Evolutionary conservation across 2,797 vertebrate genomes (phyloP).

Genomic region (Mionectes olivaceus): DNA sequence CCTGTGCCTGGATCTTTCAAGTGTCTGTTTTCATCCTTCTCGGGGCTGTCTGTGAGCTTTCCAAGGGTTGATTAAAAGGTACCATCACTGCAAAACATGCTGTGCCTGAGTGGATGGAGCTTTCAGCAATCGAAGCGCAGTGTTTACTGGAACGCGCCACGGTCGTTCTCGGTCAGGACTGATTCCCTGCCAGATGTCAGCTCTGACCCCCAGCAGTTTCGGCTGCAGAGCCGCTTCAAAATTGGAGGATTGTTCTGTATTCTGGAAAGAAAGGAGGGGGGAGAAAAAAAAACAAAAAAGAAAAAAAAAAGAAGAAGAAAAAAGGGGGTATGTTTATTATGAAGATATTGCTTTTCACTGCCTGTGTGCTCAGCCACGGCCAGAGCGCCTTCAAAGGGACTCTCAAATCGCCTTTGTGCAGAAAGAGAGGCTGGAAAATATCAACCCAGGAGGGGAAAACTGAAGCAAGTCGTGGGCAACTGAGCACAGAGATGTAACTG

Average conservation of each 20-base stretch:
- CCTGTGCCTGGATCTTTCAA: background rate
- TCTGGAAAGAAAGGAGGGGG: background rate
- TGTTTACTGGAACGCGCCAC: conserved; percentile 32
- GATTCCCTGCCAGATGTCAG: conserved; percentile 56
- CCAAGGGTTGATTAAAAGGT: conserved; percentile 58
- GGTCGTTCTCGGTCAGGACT: background rate
- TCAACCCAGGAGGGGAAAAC: conserved; percentile 33
- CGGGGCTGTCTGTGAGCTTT: background rate
- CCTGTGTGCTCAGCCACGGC: background rate
- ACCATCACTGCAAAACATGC: conserved; percentile 13
- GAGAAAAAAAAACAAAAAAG: background rate
- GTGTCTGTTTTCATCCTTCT: background rate
- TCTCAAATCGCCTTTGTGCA: conserved; percentile 20
- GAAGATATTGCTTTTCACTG: conserved; percentile 1
- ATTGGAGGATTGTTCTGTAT: conserved; percentile 22
- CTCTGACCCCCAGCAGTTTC: conserved; percentile 67
- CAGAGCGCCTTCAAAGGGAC: background rate
- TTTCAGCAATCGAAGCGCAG: conserved; percentile 20
- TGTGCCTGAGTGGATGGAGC: conserved; percentile 3
- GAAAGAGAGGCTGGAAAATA: conserved; percentile 8
- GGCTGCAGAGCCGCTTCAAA: background rate
- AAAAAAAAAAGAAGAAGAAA: background rate
- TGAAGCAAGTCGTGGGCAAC: conserved; percentile 24
- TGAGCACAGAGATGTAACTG: conserved; percentile 2
- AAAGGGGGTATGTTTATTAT: conserved; percentile 10